These are phyloP conservation scores for Helicolenus hilgendorfi DNA, from an alignment of 2,797 vertebrate genomes.

Conservation along the genomic window DNA sequence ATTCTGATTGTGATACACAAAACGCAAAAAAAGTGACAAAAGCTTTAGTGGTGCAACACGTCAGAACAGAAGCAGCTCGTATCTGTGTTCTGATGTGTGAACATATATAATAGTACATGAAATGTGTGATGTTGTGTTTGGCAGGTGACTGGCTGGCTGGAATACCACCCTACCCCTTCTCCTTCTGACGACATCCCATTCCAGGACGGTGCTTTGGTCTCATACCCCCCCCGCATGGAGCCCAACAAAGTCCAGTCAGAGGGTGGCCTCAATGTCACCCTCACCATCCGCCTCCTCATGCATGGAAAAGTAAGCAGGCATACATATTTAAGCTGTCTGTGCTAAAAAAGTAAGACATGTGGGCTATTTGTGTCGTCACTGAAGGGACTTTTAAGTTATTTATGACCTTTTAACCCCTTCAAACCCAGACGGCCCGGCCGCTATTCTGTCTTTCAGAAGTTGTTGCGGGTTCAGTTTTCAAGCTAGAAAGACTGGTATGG, in stretches of 20 bases:
- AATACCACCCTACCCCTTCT: slow-evolving; percentile 74
- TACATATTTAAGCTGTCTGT: background rate
- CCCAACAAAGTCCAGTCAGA: slow-evolving; percentile 95
- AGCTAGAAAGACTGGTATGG: no score
- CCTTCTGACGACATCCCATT: slow-evolving; percentile 79
- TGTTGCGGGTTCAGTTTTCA: no score
- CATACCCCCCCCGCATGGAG: slow-evolving; percentile 92
- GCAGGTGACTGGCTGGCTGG: slow-evolving; percentile 89
- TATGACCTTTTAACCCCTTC: no score
- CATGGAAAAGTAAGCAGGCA: slow-evolving; percentile 91
- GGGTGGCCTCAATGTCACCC: slow-evolving; percentile 97
- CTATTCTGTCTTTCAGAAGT: no score
- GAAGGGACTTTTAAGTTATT: background rate
- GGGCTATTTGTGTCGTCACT: background rate
- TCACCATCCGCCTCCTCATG: slow-evolving; percentile 96
- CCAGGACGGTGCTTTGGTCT: slow-evolving; percentile 61
- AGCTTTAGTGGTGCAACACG: background rate
- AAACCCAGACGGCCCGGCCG: no score
- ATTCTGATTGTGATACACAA: no score
- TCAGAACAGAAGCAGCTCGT: background rate
- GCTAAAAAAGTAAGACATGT: background rate
- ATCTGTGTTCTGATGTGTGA: background rate
- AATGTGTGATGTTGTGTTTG: slow-evolving; percentile 20
- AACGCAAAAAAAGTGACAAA: background rate
- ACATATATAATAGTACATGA: background rate